These are phyloP conservation scores for Spheniscus mendiculus DNA, from an alignment of 2,113 vertebrate genomes.

Conservation along the genomic window DNA sequence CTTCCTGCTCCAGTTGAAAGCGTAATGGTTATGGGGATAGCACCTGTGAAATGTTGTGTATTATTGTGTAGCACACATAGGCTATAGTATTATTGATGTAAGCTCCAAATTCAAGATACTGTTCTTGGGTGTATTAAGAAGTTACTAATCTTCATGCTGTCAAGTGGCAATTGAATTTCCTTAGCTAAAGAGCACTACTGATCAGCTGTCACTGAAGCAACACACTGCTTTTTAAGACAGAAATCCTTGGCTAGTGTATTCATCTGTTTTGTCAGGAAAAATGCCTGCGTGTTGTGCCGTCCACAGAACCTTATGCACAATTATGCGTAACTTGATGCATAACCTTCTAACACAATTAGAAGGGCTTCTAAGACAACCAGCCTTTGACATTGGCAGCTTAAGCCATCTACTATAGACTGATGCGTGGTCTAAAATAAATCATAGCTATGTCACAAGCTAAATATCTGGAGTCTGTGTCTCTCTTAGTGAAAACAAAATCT, in stretches of 20 bases:
- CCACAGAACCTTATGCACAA: neutral
- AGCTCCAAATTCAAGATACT: neutral
- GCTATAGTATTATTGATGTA: neutral
- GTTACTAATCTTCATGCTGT: neutral
- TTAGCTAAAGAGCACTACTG: neutral
- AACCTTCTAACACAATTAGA: neutral
- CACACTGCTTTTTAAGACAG: neutral
- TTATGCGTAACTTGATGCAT: rapidly evolving
- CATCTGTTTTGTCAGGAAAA: neutral
- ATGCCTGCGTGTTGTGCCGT: neutral
- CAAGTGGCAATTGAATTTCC: neutral
- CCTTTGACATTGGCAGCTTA: neutral
- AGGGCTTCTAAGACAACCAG: neutral
- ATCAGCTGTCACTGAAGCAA: neutral
- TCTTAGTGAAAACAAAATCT: neutral
- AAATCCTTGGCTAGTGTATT: neutral
- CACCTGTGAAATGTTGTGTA: neutral
- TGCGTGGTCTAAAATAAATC: neutral
- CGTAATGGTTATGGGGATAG: neutral
- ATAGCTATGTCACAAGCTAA: neutral
- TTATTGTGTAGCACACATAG: neutral
- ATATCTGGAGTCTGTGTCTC: neutral
- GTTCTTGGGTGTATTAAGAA: neutral
- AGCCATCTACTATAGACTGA: neutral
- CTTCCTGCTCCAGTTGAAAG: neutral